Conservation (phyloP, 2,797 vertebrate genomes). For the Xerus rutilus region DNA sequence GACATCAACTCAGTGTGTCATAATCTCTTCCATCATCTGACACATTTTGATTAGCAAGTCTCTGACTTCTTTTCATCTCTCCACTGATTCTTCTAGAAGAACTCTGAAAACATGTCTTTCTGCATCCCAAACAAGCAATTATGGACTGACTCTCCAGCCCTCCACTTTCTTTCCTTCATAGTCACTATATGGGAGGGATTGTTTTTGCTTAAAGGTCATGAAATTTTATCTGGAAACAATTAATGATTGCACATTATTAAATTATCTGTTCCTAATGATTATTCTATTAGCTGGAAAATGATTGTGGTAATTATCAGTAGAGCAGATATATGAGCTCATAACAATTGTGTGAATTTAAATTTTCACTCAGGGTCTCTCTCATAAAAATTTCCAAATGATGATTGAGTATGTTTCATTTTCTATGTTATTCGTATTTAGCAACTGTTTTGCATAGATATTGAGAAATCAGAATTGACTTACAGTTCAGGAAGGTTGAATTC, state of each 20-base stretch:
- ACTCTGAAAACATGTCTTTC: not conserved
- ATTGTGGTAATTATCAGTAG: constrained; percentile 66
- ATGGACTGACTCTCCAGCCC: not conserved
- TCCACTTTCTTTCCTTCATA: not conserved
- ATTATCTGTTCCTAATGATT: constrained; percentile 65
- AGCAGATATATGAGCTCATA: constrained; percentile 42
- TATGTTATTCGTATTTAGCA: constrained; percentile 65
- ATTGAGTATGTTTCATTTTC: constrained; percentile 69
- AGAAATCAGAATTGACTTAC: constrained; percentile 68
- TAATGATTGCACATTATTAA: constrained; percentile 52
- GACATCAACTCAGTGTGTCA: constrained; percentile 35
- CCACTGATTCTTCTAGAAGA: not conserved
- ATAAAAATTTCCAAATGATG: constrained; percentile 72
- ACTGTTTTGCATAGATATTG: constrained; percentile 80
- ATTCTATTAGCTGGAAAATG: constrained; percentile 66
- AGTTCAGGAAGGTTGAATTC: constrained; percentile 52
- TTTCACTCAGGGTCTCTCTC: constrained; percentile 64
- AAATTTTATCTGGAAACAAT: constrained; percentile 68
- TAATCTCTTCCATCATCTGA: constrained; percentile 33
- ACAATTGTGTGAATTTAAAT: constrained; percentile 55
- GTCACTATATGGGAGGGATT: not conserved
- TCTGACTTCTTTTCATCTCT: constrained; percentile 10
- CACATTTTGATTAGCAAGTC: constrained; percentile 20
- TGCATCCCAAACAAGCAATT: not conserved
- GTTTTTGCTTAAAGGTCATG: constrained; percentile 68